Evolutionary conservation across 2,113 vertebrate species (phyloP).

Genomic region (Macrotis lagotis): DNA sequence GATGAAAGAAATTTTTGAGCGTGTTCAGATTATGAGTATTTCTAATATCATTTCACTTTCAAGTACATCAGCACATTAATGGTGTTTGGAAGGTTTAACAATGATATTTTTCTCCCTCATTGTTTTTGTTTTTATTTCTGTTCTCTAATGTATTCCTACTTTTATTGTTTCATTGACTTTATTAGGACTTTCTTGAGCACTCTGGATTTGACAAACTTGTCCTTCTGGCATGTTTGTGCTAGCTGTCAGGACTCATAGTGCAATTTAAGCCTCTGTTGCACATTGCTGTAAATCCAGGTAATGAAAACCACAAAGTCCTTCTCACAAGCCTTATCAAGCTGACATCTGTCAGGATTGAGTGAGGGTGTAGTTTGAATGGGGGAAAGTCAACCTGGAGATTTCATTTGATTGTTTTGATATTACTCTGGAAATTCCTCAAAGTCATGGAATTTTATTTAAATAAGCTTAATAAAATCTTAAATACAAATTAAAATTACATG

Average conservation of each 20-base stretch:
- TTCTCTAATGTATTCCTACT: not conserved
- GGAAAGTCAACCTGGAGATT: conserved; percentile 38
- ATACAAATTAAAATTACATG: not conserved
- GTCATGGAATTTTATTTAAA: not conserved
- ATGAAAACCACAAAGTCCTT: conserved; percentile 63
- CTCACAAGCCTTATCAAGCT: conserved; percentile 48
- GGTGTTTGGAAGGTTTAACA: accelerated
- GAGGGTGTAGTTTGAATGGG: not conserved
- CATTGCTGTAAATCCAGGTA: conserved; percentile 62
- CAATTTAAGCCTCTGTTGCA: conserved; percentile 62
- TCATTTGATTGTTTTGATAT: conserved; percentile 22
- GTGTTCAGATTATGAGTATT: not conserved
- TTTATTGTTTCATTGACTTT: conserved; percentile 11
- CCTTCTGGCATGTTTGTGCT: conserved; percentile 27
- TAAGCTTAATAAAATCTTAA: not conserved
- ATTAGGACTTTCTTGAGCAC: conserved; percentile 19
- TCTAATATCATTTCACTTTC: not conserved
- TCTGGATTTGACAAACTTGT: conserved; percentile 46
- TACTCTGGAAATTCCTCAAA: not conserved
- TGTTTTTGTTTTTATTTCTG: conserved; percentile 2
- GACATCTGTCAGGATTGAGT: conserved; percentile 54
- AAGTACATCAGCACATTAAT: accelerated
- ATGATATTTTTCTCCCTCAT: not conserved
- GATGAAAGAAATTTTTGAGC: not conserved
- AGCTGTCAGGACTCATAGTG: conserved; percentile 41